Percentiles rank a stretch among this genome's conserved stretches.
These are phyloP conservation scores for Coendou prehensilis DNA, from an alignment of 2,797 vertebrate species.

Conservation along the genomic window DNA sequence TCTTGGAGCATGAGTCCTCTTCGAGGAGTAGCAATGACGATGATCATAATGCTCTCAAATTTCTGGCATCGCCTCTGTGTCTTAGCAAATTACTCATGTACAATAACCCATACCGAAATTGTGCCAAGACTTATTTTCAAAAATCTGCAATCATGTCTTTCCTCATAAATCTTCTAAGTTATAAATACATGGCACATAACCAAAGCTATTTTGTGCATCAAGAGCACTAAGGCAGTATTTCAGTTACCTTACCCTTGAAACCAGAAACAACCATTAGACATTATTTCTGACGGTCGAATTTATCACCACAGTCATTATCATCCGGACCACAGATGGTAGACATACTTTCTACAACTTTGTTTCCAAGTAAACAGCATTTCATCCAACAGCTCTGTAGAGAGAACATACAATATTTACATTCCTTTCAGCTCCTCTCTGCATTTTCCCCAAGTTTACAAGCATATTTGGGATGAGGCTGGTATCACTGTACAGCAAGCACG, in stretches of 20 bases:
- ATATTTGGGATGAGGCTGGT: constrained; percentile 26
- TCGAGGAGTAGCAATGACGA: neutral
- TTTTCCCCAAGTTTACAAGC: constrained; percentile 56
- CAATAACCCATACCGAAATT: neutral
- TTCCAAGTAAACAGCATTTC: constrained; percentile 72
- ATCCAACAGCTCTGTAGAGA: constrained; percentile 4
- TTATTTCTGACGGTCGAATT: constrained; percentile 70
- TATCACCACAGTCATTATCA: constrained; percentile 29
- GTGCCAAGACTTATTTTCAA: constrained; percentile 30
- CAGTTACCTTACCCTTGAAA: constrained; percentile 28
- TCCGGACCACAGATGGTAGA: constrained; percentile 71
- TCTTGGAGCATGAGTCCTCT: neutral
- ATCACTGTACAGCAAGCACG: neutral
- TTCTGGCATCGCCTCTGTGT: neutral
- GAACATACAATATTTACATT: constrained; percentile 50
- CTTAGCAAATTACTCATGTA: neutral
- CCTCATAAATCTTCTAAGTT: constrained; percentile 6
- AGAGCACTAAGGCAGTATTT: constrained; percentile 57
- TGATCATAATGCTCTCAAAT: neutral
- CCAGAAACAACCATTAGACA: constrained; percentile 59
- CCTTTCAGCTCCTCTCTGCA: constrained; percentile 43
- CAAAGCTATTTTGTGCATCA: constrained; percentile 37
- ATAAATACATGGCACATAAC: neutral
- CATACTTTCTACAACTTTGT: constrained; percentile 44
- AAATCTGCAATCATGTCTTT: constrained; percentile 8